Evolutionary conservation across 2,888 invertebrate species (phyloP), one percentile per base, ranked within the genome.

Genomic region (Seira ritae): DNA sequence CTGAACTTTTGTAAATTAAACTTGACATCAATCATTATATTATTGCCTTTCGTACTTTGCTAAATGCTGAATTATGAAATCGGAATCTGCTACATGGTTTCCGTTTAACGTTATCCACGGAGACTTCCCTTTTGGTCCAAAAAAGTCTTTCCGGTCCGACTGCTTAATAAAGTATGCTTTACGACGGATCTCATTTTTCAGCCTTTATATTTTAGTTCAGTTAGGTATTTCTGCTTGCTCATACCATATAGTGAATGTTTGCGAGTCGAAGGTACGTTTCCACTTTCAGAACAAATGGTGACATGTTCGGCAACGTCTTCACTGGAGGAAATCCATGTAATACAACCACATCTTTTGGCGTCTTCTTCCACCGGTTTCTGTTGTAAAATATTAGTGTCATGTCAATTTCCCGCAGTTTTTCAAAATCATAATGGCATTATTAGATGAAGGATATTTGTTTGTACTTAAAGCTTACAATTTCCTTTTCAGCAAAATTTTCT

Each of bases 101-200:
- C 90, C 91, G 83, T 91, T 90, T 70, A 90, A 89, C 20, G 89
- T 89, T 67, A 91, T 90, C 90, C 91, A 91, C 0, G 91, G 91
- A 2, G 89, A 89, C 85, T 91, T 22, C 22, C 75, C 75, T 46
- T 75, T 75, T 1, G 75, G 75, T 0, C 80, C 80, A n/a, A 80
- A 60, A 24, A 12, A 69, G 23, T 80, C 80, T 20, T 69, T 80
- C 19, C 60, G 50, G 60, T 80, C 80, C 69, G 50, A 68, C 80
- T 80, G 37, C 0, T 55, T 24, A 55, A 42, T 70, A 73, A 31
- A 2, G 8, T 8, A 31, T 31, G 31, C 22, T 4, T 66, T 66
- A 66, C 19, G 17, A 15, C 65, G 8, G 10, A 22, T 66, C 20
- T 10, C 66, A 8, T 31, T 31, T 31, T n/a, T n/a, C n/a, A 31